A percentile compares a stretch with the other conserved stretches of the same genome.
These are phyloP conservation scores for Ylistrum balloti DNA, from an alignment of 1,140 invertebrate species.

Conservation along the genomic window DNA sequence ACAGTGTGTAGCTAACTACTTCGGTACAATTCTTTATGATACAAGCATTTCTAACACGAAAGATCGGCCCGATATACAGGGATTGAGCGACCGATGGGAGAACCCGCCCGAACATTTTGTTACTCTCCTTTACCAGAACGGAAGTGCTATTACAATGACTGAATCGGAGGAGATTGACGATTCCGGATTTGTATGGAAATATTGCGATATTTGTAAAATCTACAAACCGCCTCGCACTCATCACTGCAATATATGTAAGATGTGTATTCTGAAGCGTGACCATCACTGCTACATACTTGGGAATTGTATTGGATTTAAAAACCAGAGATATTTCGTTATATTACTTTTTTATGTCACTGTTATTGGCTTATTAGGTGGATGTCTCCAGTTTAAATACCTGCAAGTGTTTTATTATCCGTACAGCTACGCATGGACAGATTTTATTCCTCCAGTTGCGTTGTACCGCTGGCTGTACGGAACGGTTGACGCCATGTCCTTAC, in stretches of 20 bases:
- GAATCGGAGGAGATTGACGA: neutral
- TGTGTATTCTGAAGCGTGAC: constrained; percentile 94
- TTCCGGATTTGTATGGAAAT: constrained; percentile 58
- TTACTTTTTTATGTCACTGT: constrained; percentile 87
- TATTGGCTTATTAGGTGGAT: constrained; percentile 50
- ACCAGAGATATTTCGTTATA: constrained; percentile 94
- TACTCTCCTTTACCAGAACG: constrained; percentile 36
- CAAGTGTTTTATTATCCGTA: constrained; percentile 46
- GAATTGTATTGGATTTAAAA: constrained; percentile 94
- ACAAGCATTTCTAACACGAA: constrained; percentile 55
- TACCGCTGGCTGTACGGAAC: constrained; percentile 42
- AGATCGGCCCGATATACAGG: constrained; percentile 57
- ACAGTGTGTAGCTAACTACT: constrained; percentile 66
- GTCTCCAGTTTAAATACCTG: constrained; percentile 63
- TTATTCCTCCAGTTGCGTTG: constrained; percentile 59
- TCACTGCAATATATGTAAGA: constrained; percentile 69
- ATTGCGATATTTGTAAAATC: constrained; percentile 64
- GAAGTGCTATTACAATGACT: neutral
- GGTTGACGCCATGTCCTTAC: constrained; percentile 45
- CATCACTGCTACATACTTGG: constrained; percentile 97
- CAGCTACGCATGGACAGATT: constrained; percentile 57
- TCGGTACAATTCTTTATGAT: constrained; percentile 63
- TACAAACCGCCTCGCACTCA: constrained; percentile 64
- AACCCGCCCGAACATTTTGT: constrained; percentile 64
- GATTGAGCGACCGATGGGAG: constrained; percentile 46